Evolutionary conservation across 2,888 invertebrate species (phyloP).

Genomic region (Drepana falcataria): DNA sequence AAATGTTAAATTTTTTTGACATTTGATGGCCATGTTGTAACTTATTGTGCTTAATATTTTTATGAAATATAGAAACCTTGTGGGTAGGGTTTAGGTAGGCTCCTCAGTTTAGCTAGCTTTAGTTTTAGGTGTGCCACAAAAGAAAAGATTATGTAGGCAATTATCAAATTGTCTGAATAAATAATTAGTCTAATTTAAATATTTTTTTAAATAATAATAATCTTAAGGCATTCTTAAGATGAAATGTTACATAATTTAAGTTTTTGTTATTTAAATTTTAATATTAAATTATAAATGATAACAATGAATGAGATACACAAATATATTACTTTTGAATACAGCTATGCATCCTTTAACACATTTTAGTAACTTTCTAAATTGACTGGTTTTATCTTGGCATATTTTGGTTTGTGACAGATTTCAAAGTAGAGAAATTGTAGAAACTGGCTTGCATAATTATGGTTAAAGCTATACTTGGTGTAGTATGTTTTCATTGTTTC

Average conservation of each 20-base stretch:
- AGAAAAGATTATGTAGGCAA: too few relatives aligned
- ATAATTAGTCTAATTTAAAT: not conserved
- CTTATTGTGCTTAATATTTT: too few relatives aligned
- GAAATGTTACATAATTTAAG: too few relatives aligned
- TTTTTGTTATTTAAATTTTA: too few relatives aligned
- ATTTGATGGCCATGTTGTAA: not conserved
- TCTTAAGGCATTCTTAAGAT: too few relatives aligned
- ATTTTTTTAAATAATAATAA: not conserved
- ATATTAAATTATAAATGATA: too few relatives aligned
- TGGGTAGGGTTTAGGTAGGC: too few relatives aligned
- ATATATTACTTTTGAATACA: not conserved
- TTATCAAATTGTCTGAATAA: too few relatives aligned
- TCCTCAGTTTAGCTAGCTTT: too few relatives aligned
- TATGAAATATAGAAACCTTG: too few relatives aligned
- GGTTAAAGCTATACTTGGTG: constrained; percentile 30
- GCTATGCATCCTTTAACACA: not conserved
- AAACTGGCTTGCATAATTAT: constrained; percentile 33
- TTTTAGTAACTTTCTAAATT: constrained; percentile 10
- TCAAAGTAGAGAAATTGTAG: constrained; percentile 32
- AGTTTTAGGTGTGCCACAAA: too few relatives aligned
- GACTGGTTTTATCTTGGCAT: constrained; percentile 8
- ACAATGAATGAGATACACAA: not conserved
- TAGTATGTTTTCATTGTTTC: constrained; percentile 58
- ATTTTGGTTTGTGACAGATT: constrained; percentile 7
- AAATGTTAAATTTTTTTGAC: not conserved